phyloP scores from a whole-genome alignment of 2,113 vertebrate genomes.

The Sigmodon hispidus region DNA sequence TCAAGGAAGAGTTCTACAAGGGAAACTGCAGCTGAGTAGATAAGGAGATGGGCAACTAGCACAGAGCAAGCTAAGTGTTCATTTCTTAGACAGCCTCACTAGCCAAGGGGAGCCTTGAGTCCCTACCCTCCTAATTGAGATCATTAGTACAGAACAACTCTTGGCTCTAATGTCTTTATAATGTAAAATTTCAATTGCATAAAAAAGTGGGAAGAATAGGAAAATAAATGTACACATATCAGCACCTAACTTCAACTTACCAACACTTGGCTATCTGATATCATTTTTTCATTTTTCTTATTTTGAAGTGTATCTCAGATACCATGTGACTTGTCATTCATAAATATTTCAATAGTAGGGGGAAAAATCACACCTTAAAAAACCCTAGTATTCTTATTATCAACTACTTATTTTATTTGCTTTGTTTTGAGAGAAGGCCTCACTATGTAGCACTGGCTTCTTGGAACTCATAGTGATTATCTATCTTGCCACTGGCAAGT shows the following conservation, averaged over 20 bases:
- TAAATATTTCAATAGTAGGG: background rate
- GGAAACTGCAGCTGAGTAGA: background rate
- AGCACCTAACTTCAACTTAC: background rate
- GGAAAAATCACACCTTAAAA: background rate
- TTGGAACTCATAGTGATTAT: background rate
- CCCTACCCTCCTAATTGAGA: background rate
- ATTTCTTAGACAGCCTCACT: background rate
- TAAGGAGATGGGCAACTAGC: background rate
- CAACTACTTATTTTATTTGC: background rate
- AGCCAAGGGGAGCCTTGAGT: background rate
- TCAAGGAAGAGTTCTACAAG: background rate
- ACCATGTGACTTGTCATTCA: background rate
- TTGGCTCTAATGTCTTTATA: background rate
- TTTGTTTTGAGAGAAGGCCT: background rate
- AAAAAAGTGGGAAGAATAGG: background rate
- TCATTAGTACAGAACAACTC: no score
- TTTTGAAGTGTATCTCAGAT: background rate
- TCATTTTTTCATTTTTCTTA: background rate
- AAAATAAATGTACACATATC: background rate
- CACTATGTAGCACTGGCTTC: background rate
- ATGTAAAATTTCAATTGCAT: background rate
- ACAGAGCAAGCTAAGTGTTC: background rate
- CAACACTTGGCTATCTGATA: background rate
- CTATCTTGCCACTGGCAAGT: background rate
- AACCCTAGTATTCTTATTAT: background rate